phyloP scores from a whole-genome alignment of 1,140 invertebrate genomes.

The Nephotettix cincticeps region DNA sequence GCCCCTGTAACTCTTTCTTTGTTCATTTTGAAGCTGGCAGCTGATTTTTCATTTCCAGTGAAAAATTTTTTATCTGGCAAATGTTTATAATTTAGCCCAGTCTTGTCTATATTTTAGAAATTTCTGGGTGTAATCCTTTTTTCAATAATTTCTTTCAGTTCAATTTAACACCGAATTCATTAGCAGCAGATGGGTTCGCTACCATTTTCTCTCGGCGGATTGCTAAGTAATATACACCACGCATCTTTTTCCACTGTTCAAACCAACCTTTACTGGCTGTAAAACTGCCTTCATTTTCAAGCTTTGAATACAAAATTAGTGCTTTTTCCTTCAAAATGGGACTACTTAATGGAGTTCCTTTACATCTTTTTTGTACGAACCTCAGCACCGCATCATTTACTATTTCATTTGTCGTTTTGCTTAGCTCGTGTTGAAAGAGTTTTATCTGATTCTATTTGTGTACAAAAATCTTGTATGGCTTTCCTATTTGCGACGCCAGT shows the following conservation, averaged over 20 bases:
- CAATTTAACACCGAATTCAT: no score
- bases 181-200: background rate
- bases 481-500: no score
- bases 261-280: background rate
- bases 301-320: background rate
- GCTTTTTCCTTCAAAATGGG: constrained; percentile 14
- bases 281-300: background rate
- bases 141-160: background rate
- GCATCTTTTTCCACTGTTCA: constrained; percentile 1
- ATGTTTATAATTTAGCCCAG: constrained; percentile 31
- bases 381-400: no score
- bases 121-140: background rate
- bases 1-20: constrained; percentile 32
- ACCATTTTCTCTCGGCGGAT: constrained; percentile 10
- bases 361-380: constrained; percentile 12
- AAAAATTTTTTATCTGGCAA: constrained; percentile 21
- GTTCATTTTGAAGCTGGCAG: constrained; percentile 31
- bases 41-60: background rate
- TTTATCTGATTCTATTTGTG: no score
- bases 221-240: background rate
- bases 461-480: no score
- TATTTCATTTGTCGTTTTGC: no score
- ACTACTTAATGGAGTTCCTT: background rate
- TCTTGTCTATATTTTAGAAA: constrained; percentile 36
- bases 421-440: no score